Base-by-base conservation (phyloP, 2,888 invertebrate species). In the Cheilosia pagana region DNA sequence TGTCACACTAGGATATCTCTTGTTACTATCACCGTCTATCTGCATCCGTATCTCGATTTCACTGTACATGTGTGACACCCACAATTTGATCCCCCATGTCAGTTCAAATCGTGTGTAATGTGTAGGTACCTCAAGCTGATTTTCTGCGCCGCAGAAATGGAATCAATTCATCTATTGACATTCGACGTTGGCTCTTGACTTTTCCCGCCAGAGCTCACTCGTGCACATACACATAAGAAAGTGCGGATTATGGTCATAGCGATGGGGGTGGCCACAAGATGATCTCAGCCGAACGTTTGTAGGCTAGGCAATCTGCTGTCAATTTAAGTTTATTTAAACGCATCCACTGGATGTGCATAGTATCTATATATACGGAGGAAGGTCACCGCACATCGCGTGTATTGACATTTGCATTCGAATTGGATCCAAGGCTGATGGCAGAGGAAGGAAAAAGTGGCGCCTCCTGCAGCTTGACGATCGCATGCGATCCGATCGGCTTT, bases 111-210 rank as follows among this genome's bases (percentile, higher is more conserved):
- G 50, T 77, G 82, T 72, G 8, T 2, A 5, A 28, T 28, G 28
- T 28, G 28, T 8, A n/a, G n/a, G n/a, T n/a, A 59, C 55, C 50
- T 43, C n/a, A n/a, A 43, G 60, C 39, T 45, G 57, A 35, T 35
- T 45, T 62, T 52, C 43, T 43, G 53, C 53, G 43, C 19, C 41
- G 45, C 28, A 63, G 60, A 60, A 68, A 70, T 63, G 65, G 74
- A 72, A 65, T 78, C 68, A 55, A 71, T 72, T 68, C 60, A 62
- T 62, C 72, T 65, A 78, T 74, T 77, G 65, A 76, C 77, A 82
- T 71, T 78, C 62, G 35, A 57, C 67, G 62, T 77, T 78, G 72
- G 43, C 45, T 67, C 77, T 81, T 76, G 68, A 71, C 68, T 75
- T 74, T 67, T 60, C 52, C 25, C 19, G n/a, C 0, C 14, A 16